These are phyloP conservation scores for Geodia barretti DNA, from an alignment of 37 sponge, comb jelly and placozoan species.

Conservation along the genomic window DNA sequence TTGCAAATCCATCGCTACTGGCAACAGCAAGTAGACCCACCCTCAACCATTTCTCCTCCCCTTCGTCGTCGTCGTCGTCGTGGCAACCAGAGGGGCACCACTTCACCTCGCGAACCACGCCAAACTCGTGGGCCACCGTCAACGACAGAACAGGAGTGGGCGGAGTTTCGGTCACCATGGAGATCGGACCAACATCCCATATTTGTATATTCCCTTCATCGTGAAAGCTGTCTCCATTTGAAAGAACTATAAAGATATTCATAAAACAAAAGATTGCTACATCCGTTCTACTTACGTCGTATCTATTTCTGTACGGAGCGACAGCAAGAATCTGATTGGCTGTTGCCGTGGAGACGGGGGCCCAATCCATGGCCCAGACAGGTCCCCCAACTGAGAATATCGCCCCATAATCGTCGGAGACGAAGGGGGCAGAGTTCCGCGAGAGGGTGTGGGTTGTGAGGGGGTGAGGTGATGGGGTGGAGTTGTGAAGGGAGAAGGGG, in stretches of 20 bases:
- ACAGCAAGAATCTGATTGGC: slow-evolving; percentile 23
- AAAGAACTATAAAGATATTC: slow-evolving; percentile 5
- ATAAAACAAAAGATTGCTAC: neutral
- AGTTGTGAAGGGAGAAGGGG: slow-evolving; percentile 10
- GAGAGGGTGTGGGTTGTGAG: slow-evolving; percentile 12
- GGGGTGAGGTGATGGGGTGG: neutral
- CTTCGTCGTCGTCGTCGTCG: neutral
- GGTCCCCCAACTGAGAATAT: slow-evolving; percentile 41
- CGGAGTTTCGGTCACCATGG: neutral
- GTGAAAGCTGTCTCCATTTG: slow-evolving; percentile 2
- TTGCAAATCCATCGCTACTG: slow-evolving; percentile 70
- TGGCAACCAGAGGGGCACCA: slow-evolving; percentile 57
- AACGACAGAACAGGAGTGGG: slow-evolving; percentile 12
- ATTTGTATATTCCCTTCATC: slow-evolving; percentile 43
- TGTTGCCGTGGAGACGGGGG: neutral
- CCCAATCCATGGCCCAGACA: slow-evolving; percentile 64
- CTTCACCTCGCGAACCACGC: slow-evolving; percentile 50
- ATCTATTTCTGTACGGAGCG: slow-evolving; percentile 24
- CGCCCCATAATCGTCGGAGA: neutral
- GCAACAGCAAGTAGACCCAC: slow-evolving; percentile 69
- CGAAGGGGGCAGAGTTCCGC: slow-evolving; percentile 1
- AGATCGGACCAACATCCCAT: slow-evolving; percentile 39
- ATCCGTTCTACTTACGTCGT: slow-evolving; percentile 22
- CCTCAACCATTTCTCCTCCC: slow-evolving; percentile 4
- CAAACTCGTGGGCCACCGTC: slow-evolving; percentile 56